Evolutionary conservation across 2,888 invertebrate genomes (phyloP), one percentile per base, ranked within the genome.

Genomic region (Isotomurus palustris): DNA sequence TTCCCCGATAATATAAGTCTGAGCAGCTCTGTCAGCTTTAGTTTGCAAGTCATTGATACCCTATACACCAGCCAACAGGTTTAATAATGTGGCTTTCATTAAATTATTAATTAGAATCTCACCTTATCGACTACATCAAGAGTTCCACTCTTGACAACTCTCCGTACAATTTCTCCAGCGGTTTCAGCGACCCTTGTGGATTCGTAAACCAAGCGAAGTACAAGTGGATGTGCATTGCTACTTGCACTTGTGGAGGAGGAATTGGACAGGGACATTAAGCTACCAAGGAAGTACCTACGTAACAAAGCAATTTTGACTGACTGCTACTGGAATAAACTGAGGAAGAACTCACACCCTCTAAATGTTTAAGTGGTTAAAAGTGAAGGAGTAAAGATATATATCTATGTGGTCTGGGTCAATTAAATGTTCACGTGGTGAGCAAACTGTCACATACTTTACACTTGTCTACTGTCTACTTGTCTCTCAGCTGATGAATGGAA

Each of bases 11-110:
- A 99, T 99, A 74, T 92, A 94, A 66, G 83, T 82, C 76, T 99
- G 96, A 0, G 94, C 95, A 27, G 90, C 88, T 66, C 97, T 83
- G 75, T 99, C 99, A 5, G 99, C 99, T 79, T 95, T 94, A 3
- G 99, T 99, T 81, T 99, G 97, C 41, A 91, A 81, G 78, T 99
- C 97, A 79, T 94, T 88, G 73, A 86, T 85, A 21, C 88, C 92
- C 85, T 88, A 72, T 52, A 72, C 61, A 64, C 59, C 53, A 28
- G 53, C 25, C 10, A n/a, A 3, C 47, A 47, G n/a, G 17, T 47
- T 47, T 27, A 47, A 8, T 12, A 8, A 40, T 47, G 3, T 22
- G 3, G 24, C 44, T 24, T 38, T 48, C 29, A 48, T 3, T 10
- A n/a, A n/a, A n/a, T n/a, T n/a, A n/a, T 47, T 24, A 24, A 54